A percentile compares a stretch with the other conserved stretches of the same genome.
Evolutionary conservation across 2,888 invertebrate genomes (phyloP).

Genomic region (Drosophila austrosaltans): DNA sequence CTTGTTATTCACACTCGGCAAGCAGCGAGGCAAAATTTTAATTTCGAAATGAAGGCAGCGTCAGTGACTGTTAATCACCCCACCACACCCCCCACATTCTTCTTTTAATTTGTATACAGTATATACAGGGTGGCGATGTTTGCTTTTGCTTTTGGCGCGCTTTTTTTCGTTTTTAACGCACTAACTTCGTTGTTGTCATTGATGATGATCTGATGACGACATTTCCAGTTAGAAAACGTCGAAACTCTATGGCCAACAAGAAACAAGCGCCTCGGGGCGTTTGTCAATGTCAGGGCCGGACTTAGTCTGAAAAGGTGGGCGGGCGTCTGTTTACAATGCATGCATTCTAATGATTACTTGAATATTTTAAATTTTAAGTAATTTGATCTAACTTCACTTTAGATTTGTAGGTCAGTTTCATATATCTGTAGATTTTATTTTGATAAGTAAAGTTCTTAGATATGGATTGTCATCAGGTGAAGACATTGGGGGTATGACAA

Average conservation of each 20-base stretch:
- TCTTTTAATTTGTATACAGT: neutral
- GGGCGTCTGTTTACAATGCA: neutral
- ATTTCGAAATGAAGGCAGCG: conserved; percentile 29
- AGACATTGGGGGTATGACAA: neutral
- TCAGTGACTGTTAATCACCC: neutral
- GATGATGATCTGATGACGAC: conserved; percentile 58
- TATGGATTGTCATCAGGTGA: neutral
- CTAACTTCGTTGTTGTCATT: conserved; percentile 22
- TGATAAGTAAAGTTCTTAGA: neutral
- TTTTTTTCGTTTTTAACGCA: conserved; percentile 30
- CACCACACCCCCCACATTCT: neutral
- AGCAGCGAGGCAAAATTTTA: conserved; percentile 37
- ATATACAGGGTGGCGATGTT: conserved; percentile 38
- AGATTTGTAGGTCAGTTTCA: neutral
- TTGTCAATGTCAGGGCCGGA: conserved; percentile 1
- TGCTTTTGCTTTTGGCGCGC: conserved; percentile 54
- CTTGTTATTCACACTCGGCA: conserved; percentile 60
- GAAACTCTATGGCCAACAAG: conserved; percentile 41
- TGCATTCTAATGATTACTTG: neutral
- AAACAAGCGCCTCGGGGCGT: conserved; percentile 29
- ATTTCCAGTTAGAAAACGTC: conserved; percentile 36
- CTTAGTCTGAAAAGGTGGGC: neutral
- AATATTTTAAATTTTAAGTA: neutral
- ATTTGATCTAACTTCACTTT: neutral
- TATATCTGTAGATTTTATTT: neutral